Base-by-base conservation (phyloP, 1,140 invertebrate species). In the Drosophila pectinifera region DNA sequence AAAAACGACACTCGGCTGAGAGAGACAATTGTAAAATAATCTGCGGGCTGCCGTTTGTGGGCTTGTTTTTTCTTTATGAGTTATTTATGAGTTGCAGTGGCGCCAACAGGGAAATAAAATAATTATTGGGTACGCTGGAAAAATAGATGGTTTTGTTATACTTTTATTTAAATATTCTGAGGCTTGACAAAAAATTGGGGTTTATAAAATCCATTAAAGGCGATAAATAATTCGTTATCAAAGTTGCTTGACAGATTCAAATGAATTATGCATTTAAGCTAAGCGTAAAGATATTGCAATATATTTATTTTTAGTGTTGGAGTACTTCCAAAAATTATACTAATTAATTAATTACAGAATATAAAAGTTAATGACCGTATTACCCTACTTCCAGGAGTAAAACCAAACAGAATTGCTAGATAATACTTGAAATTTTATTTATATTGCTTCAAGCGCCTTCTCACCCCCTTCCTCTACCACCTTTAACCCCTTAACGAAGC, bases 11-110 rank as follows among this genome's bases (percentile, higher is more conserved):
- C 43, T 64, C 53, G 24, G 26, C 6, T 5, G 18, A 51, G 13
- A 7, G 7, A 39, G 49, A 69, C 67, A 69, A 68, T 64, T 68
- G 64, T 68, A 38, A n/a, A 46, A 38, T 42, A 24, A 64, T 70
- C 64, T 70, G 67, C 67, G 65, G 65, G 62, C 67, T 63, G 56
- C 56, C 36, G 42, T 67, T 53, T 67, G 58, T 67, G 64, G 64
- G 64, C 45, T 48, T 61, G 45, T 53, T 14, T 45, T 53, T 64
- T n/a, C 54, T 63, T 70, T 72, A 72, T 72, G 51, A 57, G 65
- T 72, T 72, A 57, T 57, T 72, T 72, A 70, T 72, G 68, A 70
- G 64, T 20, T 0, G 18, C 51, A 6, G 26, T 70, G 68, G 68
- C 68, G 68, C 68, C 68, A 72, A 55, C 51, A 36, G 42, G 26